Conservation (phyloP, 2,113 vertebrate genomes). For the Cathartes aura region DNA sequence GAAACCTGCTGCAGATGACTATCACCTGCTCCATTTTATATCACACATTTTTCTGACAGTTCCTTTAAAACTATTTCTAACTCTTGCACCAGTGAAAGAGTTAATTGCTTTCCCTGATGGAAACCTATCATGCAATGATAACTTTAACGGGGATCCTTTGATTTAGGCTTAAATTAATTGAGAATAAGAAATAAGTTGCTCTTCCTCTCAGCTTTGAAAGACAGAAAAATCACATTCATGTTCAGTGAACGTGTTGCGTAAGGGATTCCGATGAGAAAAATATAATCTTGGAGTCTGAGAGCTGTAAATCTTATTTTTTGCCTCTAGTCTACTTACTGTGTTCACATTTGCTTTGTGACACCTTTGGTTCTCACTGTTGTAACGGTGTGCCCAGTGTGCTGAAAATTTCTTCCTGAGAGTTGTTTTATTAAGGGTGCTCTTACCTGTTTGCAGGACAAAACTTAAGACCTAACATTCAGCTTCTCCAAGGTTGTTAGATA, state of each 20-base stretch:
- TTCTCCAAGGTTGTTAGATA: not conserved
- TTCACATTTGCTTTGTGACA: not conserved
- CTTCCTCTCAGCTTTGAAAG: conserved; percentile 31
- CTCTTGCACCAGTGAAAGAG: not conserved
- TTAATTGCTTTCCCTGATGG: conserved; percentile 3
- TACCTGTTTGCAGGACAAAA: not conserved
- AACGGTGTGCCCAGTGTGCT: fast-evolving
- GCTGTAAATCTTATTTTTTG: not conserved
- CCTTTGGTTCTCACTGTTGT: not conserved
- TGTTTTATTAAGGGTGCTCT: not conserved
- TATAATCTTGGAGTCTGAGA: not conserved
- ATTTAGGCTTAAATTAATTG: conserved; percentile 36
- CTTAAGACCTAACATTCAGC: not conserved
- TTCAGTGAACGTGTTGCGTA: not conserved
- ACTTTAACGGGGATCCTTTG: conserved; percentile 2
- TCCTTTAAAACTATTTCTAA: not conserved
- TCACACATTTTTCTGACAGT: not conserved
- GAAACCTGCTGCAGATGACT: not conserved
- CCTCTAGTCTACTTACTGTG: not conserved
- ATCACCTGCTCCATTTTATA: not conserved
- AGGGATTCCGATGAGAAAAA: not conserved
- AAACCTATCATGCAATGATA: not conserved
- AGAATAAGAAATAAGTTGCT: conserved; percentile 17
- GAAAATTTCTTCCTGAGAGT: not conserved
- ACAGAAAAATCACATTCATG: not conserved